Percentiles rank a stretch among this genome's conserved stretches.
These are phyloP conservation scores for Synaphobranchus kaupii DNA, from an alignment of 2,797 vertebrate genomes.

Conservation along the genomic window DNA sequence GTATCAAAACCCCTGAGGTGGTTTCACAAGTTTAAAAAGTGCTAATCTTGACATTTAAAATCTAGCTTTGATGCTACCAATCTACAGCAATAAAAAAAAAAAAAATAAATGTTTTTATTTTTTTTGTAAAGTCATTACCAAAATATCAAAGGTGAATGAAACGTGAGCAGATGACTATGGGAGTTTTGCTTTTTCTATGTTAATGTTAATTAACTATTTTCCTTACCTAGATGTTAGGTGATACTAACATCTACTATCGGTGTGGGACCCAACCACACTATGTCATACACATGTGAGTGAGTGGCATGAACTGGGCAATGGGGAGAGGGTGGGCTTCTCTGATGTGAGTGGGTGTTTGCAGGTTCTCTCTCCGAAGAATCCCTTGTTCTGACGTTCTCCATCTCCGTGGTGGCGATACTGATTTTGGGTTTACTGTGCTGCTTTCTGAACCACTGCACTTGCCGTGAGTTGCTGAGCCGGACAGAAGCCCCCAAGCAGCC, in stretches of 20 bases:
- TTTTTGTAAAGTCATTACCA: not conserved
- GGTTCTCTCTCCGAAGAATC: not conserved
- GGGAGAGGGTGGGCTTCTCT: not conserved
- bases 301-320: not conserved
- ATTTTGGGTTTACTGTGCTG: slow-evolving; percentile 26
- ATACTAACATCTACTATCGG: not conserved
- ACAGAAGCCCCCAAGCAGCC: not conserved
- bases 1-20: not conserved
- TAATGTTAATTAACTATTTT: not conserved
- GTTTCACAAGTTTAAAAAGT: not conserved
- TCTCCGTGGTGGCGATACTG: slow-evolving; percentile 12
- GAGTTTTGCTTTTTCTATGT: not conserved
- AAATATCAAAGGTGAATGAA: not conserved
- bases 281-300: not conserved
- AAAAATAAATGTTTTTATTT: not conserved
- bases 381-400: not conserved
- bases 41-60: not conserved
- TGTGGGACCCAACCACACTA: not conserved
- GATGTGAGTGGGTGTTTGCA: not conserved
- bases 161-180: not conserved
- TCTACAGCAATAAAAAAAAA: not conserved
- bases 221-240: not conserved
- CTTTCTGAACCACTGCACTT: not conserved
- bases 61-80: not conserved
- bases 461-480: not conserved